Conservation (phyloP, 2,797 vertebrate genomes). For the Enteromius trimaculatus region DNA sequence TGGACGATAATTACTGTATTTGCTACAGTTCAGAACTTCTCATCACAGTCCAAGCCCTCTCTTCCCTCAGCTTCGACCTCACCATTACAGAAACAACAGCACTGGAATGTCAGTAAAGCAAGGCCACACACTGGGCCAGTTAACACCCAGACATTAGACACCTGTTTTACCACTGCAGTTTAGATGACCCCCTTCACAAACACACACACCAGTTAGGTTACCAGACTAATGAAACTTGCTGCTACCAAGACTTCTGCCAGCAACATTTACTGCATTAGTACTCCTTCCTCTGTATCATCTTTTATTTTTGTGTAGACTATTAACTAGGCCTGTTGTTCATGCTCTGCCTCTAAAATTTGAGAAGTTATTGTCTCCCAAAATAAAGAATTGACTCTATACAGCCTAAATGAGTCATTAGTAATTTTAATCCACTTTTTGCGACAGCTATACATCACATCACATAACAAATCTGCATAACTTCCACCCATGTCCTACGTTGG, state of each 20-base stretch:
- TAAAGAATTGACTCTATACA: no score
- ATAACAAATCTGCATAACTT: no score
- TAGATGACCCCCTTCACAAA: neutral
- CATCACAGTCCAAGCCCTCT: constrained; percentile 65
- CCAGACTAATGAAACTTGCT: neutral
- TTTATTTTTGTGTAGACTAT: constrained; percentile 6
- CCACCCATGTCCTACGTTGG: no score
- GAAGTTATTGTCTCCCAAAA: neutral
- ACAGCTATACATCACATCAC: no score
- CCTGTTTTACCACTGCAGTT: constrained; percentile 65
- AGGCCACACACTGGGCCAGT: constrained; percentile 48
- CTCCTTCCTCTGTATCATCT: neutral
- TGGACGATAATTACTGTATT: neutral
- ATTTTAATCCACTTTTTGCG: no score
- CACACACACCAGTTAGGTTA: neutral
- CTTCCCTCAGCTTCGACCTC: constrained; percentile 54
- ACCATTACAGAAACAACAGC: constrained; percentile 66
- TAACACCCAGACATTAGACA: constrained; percentile 58
- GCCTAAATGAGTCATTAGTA: no score
- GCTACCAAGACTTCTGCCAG: neutral
- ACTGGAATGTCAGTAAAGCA: constrained; percentile 72
- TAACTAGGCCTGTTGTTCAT: neutral
- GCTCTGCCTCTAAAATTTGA: neutral
- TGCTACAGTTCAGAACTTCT: constrained; percentile 36
- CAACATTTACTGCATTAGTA: neutral